Percentiles rank a stretch among this genome's conserved stretches.
phyloP scores from a whole-genome alignment of 1,140 invertebrate genomes.

The Drosophila sproati region DNA sequence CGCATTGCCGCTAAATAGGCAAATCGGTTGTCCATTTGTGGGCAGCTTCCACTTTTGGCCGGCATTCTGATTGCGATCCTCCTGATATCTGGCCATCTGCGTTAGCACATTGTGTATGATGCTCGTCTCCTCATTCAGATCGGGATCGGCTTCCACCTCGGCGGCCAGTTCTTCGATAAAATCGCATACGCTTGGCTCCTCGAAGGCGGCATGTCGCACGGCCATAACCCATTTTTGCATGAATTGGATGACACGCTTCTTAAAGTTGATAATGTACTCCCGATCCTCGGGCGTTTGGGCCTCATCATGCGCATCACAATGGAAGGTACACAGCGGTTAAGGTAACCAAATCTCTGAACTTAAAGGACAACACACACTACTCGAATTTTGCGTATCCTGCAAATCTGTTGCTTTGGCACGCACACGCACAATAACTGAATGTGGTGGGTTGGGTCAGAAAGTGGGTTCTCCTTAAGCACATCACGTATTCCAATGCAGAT shows the following conservation, averaged over 20 bases:
- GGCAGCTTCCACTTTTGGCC: constrained; percentile 90
- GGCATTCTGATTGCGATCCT: constrained; percentile 86
- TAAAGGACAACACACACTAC: background rate
- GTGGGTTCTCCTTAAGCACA: constrained; percentile 70
- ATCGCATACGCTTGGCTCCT: constrained; percentile 89
- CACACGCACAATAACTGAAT: constrained; percentile 5
- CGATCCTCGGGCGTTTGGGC: constrained; percentile 86
- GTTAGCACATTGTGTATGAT: constrained; percentile 89
- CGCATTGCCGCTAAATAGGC: constrained; percentile 86
- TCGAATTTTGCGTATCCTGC: constrained; percentile 7
- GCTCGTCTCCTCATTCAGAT: constrained; percentile 88
- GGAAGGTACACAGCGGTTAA: constrained; percentile 85
- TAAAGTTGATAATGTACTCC: constrained; percentile 90
- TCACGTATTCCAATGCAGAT: constrained; percentile 79
- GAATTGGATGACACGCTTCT: constrained; percentile 92
- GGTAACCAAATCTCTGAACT: constrained; percentile 60
- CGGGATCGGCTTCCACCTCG: constrained; percentile 89
- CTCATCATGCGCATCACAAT: constrained; percentile 78
- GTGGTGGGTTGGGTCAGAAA: background rate
- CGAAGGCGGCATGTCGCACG: constrained; percentile 90
- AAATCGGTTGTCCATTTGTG: constrained; percentile 88
- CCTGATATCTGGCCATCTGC: constrained; percentile 86
- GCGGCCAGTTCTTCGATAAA: constrained; percentile 91
- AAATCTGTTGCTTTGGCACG: constrained; percentile 28
- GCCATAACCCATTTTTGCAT: constrained; percentile 91